A percentile compares a stretch with the other conserved stretches of the same genome.
phyloP scores from a whole-genome alignment of 2,797 vertebrate species.

The Pygocentrus nattereri region DNA sequence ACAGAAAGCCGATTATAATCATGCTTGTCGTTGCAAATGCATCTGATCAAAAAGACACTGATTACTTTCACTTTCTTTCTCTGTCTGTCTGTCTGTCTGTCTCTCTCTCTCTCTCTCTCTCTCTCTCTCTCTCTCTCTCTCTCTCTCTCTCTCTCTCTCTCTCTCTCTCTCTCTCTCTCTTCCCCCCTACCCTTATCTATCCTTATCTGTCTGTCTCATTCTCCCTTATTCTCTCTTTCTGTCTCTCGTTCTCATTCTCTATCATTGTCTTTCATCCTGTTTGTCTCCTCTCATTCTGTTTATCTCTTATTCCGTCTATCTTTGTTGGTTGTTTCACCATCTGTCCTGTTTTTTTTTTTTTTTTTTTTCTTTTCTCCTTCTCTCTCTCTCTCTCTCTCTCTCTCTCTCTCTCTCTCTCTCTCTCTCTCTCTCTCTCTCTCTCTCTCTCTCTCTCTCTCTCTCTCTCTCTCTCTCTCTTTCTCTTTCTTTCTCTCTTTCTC shows the following conservation, averaged over 20 bases:
- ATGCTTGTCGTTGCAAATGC: conserved; percentile 51
- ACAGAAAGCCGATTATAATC: conserved; percentile 52
- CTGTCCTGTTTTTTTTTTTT: too few relatives aligned
- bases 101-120: background rate
- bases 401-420: background rate
- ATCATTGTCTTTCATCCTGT: background rate
- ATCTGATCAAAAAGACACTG: conserved; percentile 55
- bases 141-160: background rate
- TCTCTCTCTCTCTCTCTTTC: background rate
- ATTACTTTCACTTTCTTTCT: conserved; percentile 43
- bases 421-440: too few relatives aligned
- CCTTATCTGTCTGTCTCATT: background rate
- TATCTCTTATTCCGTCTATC: too few relatives aligned
- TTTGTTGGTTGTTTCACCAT: too few relatives aligned
- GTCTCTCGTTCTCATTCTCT: too few relatives aligned
- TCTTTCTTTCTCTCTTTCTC: too few relatives aligned
- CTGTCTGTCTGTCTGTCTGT: background rate
- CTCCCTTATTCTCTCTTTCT: background rate
- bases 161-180: background rate
- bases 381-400: too few relatives aligned
- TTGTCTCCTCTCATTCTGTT: too few relatives aligned
- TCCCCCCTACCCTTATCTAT: background rate
- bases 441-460: too few relatives aligned
- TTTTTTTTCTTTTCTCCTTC: too few relatives aligned
- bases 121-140: background rate